Evolutionary conservation across 53 echinoderm and acorn worm genomes (phyloP).

Genomic region (Henricia sp.): DNA sequence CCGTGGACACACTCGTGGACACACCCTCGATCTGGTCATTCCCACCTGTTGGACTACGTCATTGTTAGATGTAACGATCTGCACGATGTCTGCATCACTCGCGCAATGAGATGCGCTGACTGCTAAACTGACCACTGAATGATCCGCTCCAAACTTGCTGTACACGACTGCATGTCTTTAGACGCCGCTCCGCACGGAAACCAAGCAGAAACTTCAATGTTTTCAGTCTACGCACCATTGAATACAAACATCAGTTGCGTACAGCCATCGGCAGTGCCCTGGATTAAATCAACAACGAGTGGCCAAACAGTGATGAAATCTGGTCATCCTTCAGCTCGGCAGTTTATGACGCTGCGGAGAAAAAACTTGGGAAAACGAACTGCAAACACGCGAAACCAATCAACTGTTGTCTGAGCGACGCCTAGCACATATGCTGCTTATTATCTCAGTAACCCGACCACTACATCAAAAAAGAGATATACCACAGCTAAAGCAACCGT

Average conservation of each 20-base stretch:
- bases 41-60: not conserved
- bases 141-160: constrained; percentile 19
- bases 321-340: not conserved
- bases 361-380: not conserved
- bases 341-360: not conserved
- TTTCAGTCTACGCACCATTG: not conserved
- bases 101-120: constrained; percentile 7
- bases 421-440: no score
- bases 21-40: not conserved
- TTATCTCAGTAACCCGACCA: no score
- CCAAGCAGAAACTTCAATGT: not conserved
- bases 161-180: not conserved
- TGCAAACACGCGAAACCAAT: not conserved
- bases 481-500: no score
- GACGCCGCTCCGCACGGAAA: not conserved
- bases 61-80: not conserved
- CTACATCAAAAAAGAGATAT: no score
- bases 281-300: not conserved
- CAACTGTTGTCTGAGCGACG: no score
- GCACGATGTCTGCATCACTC: not conserved
- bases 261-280: not conserved
- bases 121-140: not conserved
- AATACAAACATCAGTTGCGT: not conserved
- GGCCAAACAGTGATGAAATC: not conserved
- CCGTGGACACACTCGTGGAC: not conserved